Evolutionary conservation across 2,888 invertebrate species (phyloP).

Genomic region (Hypomecis punctinalis): DNA sequence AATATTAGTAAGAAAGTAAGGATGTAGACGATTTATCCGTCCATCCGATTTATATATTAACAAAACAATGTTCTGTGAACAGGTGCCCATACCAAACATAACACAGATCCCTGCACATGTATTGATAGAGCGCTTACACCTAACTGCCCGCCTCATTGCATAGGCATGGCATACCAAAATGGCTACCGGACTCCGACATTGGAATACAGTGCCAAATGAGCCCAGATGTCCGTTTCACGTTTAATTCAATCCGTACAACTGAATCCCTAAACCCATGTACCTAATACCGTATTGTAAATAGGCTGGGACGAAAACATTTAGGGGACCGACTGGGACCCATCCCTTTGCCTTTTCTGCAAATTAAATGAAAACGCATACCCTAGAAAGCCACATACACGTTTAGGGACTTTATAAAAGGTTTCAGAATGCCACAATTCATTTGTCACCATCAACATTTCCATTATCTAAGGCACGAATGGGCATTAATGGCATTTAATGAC

Average conservation of each 20-base stretch:
- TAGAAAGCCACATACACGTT: slow-evolving; percentile 24
- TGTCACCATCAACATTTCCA: slow-evolving; percentile 15
- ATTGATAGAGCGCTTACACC: slow-evolving; percentile 11
- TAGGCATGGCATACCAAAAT: slow-evolving; percentile 39
- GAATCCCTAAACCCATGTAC: slow-evolving; percentile 43
- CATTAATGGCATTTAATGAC: neutral
- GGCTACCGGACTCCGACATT: slow-evolving; percentile 39
- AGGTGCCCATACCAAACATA: slow-evolving; percentile 10
- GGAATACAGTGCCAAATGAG: slow-evolving; percentile 68
- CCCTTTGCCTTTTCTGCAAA: slow-evolving; percentile 77
- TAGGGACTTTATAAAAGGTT: slow-evolving; percentile 30
- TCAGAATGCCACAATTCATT: slow-evolving; percentile 19
- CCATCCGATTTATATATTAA: neutral
- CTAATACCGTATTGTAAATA: slow-evolving; percentile 77
- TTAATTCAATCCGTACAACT: slow-evolving; percentile 77
- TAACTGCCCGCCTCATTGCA: slow-evolving; percentile 39
- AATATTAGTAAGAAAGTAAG: no score
- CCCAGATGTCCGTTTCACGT: slow-evolving; percentile 73
- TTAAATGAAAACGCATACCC: slow-evolving; percentile 64
- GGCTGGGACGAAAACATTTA: slow-evolving; percentile 64
- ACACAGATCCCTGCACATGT: neutral
- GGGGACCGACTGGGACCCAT: slow-evolving; percentile 50
- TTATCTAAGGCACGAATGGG: neutral
- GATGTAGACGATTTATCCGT: neutral
- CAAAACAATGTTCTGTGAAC: slow-evolving; percentile 5